A percentile compares a stretch with the other conserved stretches of the same genome.
These are phyloP conservation scores for Trichogramma pretiosum DNA, from an alignment of 1,140 invertebrate genomes.

Conservation along the genomic window DNA sequence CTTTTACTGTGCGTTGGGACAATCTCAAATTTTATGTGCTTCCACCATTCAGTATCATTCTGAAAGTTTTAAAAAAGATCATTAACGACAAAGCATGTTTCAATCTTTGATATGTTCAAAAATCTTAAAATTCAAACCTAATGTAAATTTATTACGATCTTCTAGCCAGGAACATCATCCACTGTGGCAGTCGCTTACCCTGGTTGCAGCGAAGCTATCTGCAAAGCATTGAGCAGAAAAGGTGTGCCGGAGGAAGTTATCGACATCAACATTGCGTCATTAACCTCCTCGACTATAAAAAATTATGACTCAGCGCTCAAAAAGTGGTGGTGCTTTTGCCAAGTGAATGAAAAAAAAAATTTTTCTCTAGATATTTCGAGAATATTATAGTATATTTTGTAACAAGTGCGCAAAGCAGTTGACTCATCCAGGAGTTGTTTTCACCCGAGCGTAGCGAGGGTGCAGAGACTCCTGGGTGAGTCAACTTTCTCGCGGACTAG, in stretches of 20 bases:
- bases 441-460: no score
- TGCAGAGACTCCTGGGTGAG: no score
- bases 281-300: conserved; percentile 5
- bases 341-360: no score
- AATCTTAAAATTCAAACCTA: not conserved
- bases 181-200: conserved; percentile 8
- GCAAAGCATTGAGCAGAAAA: not conserved
- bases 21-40: conserved; percentile 12
- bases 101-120: not conserved
- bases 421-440: no score
- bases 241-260: not conserved
- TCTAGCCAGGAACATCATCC: conserved; percentile 2
- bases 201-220: conserved; percentile 14
- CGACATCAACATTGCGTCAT: conserved; percentile 7
- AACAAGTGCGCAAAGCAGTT: no score
- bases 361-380: no score
- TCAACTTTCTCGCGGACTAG: no score
- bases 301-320: no score
- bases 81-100: no score
- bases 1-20: conserved; percentile 20
- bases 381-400: no score
- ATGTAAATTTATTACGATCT: conserved; percentile 1
- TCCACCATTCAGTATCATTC: conserved; percentile 23
- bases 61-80: conserved; percentile 17
- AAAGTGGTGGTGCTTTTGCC: no score